phyloP scores from a whole-genome alignment of 2,797 vertebrate species.

The Sebastes iracundus region DNA sequence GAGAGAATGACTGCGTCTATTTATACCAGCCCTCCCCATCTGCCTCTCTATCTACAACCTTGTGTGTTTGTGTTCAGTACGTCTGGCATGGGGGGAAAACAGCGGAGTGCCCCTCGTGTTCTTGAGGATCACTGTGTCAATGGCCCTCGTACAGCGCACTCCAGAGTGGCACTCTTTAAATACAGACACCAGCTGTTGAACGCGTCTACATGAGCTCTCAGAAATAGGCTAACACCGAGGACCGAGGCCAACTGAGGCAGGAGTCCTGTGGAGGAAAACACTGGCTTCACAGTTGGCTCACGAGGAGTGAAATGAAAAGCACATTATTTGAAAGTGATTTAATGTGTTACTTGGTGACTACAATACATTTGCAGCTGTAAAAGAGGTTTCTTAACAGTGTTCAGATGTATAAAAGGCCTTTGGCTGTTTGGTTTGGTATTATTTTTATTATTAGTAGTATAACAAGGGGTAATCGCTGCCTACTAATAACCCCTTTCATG shows the following conservation, averaged over 20 bases:
- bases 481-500: background rate
- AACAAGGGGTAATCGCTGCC: background rate
- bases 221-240: constrained; percentile 59
- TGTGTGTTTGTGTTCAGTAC: constrained; percentile 74
- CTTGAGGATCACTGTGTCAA: constrained; percentile 78
- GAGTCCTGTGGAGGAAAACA: constrained; percentile 49
- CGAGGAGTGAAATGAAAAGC: constrained; percentile 26
- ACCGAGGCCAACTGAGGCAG: constrained; percentile 38
- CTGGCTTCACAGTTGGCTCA: background rate
- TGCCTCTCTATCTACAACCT: constrained; percentile 68
- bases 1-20: constrained; percentile 63
- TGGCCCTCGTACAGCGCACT: constrained; percentile 68
- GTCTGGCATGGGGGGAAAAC: constrained; percentile 63
- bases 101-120: constrained; percentile 67
- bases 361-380: constrained; percentile 2
- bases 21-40: constrained; percentile 59
- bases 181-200: constrained; percentile 78
- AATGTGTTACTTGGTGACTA: constrained; percentile 4
- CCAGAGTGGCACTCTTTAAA: constrained; percentile 73
- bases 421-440: background rate
- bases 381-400: background rate
- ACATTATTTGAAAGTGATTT: constrained; percentile 24
- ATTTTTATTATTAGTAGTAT: background rate
- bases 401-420: background rate
- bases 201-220: constrained; percentile 51